Evolutionary conservation across 1,140 invertebrate species (phyloP).

Genomic region (Archivesica marissinica): DNA sequence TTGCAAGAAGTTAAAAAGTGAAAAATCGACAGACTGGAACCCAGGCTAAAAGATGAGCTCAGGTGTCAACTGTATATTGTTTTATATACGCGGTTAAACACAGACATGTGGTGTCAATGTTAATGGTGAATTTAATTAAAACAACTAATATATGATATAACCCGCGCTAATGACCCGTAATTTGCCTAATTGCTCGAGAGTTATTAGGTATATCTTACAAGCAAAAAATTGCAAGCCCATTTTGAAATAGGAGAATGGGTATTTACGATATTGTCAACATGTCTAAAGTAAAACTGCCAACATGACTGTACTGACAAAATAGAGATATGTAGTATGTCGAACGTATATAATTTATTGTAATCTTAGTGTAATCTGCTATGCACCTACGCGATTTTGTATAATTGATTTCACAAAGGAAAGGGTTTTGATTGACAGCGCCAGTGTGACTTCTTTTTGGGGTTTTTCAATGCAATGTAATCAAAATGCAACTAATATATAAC

Average conservation of each 20-base stretch:
- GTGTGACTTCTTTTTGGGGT: no score
- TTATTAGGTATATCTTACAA: background rate
- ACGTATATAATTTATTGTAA: constrained; percentile 1
- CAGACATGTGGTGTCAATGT: background rate
- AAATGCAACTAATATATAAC: no score
- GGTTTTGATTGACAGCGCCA: constrained; percentile 1
- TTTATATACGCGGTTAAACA: background rate
- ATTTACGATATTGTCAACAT: background rate
- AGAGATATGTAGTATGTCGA: background rate
- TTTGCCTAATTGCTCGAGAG: constrained; percentile 18
- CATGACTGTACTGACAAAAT: background rate
- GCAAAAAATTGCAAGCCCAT: background rate
- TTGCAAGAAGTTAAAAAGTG: no score
- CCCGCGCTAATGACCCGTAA: background rate
- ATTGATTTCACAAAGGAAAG: constrained; percentile 19
- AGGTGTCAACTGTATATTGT: background rate
- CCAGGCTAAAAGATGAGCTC: background rate
- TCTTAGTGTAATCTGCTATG: no score
- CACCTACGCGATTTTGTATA: background rate
- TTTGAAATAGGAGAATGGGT: background rate
- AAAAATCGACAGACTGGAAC: no score
- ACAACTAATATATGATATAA: constrained; percentile 23
- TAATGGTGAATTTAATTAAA: constrained; percentile 31
- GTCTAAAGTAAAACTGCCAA: constrained; percentile 16
- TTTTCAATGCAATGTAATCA: no score